These are phyloP conservation scores for Cosmopolites sordidus DNA, from an alignment of 2,888 invertebrate species.

Conservation along the genomic window DNA sequence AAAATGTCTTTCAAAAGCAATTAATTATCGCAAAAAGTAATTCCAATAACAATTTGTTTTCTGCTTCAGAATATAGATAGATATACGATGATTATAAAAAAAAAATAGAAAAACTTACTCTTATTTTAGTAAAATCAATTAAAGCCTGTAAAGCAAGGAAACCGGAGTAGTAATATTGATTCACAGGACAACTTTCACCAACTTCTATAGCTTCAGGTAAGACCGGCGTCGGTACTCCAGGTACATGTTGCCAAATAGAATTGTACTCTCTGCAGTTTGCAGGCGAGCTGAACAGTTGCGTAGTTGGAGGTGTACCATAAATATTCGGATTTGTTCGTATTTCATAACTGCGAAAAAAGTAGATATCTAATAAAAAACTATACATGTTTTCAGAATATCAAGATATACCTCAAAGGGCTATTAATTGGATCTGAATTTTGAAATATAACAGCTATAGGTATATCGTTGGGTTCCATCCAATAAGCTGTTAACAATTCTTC, in stretches of 20 bases:
- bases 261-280: conserved; percentile 65
- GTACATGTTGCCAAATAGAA: conserved; percentile 51
- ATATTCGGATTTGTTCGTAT: conserved; percentile 69
- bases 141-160: conserved; percentile 68
- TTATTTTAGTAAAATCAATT: conserved; percentile 68
- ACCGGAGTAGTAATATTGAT: conserved; percentile 73
- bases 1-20: too few species aligned
- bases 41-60: too few species aligned
- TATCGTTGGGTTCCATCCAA: conserved; percentile 60
- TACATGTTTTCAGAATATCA: too few species aligned
- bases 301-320: conserved; percentile 62
- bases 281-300: conserved; percentile 61
- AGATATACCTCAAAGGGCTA: conserved; percentile 52
- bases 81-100: too few species aligned
- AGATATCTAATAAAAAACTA: background rate
- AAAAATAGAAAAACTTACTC: conserved; percentile 55
- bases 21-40: too few species aligned
- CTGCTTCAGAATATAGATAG: too few species aligned
- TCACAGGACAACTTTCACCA: conserved; percentile 68
- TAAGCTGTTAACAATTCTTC: conserved; percentile 67
- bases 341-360: conserved; percentile 56
- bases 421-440: conserved; percentile 51
- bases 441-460: conserved; percentile 70
- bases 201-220: conserved; percentile 58
- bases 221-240: conserved; percentile 51